Evolutionary conservation across 2,797 vertebrate species (phyloP).

Genomic region (Chrosomus eos): DNA sequence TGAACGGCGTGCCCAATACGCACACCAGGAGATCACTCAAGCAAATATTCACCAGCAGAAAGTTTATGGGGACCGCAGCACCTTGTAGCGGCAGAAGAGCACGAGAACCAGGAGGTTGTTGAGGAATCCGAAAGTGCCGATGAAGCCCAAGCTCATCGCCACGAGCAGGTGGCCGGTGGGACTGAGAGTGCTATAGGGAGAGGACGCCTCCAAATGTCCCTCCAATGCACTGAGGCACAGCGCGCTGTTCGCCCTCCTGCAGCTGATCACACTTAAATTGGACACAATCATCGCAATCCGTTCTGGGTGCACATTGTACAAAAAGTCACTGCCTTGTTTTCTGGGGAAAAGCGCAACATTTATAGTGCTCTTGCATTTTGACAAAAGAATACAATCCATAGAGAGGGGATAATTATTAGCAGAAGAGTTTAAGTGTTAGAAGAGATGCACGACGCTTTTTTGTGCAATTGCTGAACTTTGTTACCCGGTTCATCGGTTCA

Average conservation of each 20-base stretch:
- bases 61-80: conserved; percentile 83
- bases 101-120: conserved; percentile 82
- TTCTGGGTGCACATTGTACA: conserved; percentile 49
- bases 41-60: conserved; percentile 84
- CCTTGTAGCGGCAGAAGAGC: conserved; percentile 81
- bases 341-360: conserved; percentile 22
- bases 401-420: not conserved
- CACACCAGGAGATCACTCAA: conserved; percentile 85
- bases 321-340: conserved; percentile 55
- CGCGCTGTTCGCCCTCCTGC: conserved; percentile 70
- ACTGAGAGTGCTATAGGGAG: conserved; percentile 70
- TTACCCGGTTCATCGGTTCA: conserved; percentile 44
- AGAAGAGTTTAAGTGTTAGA: conserved; percentile 53
- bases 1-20: conserved; percentile 84
- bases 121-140: conserved; percentile 77
- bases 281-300: conserved; percentile 75
- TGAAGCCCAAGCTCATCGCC: conserved; percentile 79
- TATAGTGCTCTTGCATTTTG: conserved; percentile 20
- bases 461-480: conserved; percentile 63
- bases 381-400: conserved; percentile 10
- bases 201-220: conserved; percentile 61
- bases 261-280: conserved; percentile 77
- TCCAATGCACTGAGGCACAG: conserved; percentile 72
- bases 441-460: conserved; percentile 12
- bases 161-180: conserved; percentile 79